Conservation (phyloP, 2,797 vertebrate species). For the Hoplostethus atlanticus region DNA sequence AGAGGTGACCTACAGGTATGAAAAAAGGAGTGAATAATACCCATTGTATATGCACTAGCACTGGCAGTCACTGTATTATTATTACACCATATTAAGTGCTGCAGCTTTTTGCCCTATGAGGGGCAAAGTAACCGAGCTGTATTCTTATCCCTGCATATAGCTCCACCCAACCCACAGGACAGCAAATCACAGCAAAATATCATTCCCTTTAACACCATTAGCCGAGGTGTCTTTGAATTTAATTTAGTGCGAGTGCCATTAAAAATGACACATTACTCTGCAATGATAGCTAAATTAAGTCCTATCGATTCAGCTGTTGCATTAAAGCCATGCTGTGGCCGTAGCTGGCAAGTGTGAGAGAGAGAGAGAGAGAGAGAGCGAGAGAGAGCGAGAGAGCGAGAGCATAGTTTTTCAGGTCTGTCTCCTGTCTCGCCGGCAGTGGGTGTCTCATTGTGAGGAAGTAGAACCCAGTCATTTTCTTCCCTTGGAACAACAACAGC, state of each 20-base stretch:
- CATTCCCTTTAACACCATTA: conserved; percentile 81
- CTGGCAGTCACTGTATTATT: conserved; percentile 45
- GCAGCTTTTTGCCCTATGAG: conserved; percentile 51
- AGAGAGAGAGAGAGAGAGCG: conserved; percentile 31
- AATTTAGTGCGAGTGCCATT: conserved; percentile 83
- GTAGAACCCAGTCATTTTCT: conserved; percentile 80
- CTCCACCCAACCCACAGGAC: conserved; percentile 68
- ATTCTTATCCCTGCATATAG: conserved; percentile 60
- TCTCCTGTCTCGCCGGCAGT: conserved; percentile 72
- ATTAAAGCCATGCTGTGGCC: conserved; percentile 77
- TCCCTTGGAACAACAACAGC: conserved; percentile 78
- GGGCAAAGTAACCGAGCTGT: conserved; percentile 64
- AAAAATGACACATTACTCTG: conserved; percentile 85
- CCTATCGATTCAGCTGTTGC: conserved; percentile 82
- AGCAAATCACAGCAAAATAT: conserved; percentile 81
- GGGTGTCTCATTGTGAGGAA: conserved; percentile 82
- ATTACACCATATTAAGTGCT: conserved; percentile 59
- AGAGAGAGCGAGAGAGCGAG: conserved; percentile 64
- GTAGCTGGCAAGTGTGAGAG: conserved; percentile 68
- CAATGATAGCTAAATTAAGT: conserved; percentile 85
- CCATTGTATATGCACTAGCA: conserved; percentile 8
- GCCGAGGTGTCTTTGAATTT: conserved; percentile 83
- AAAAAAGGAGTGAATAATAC: conserved; percentile 20
- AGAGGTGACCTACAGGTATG: conserved; percentile 57
- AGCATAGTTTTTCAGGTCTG: conserved; percentile 74